Conservation (phyloP, 2,113 vertebrate species). For the Danionella cerebrum region DNA sequence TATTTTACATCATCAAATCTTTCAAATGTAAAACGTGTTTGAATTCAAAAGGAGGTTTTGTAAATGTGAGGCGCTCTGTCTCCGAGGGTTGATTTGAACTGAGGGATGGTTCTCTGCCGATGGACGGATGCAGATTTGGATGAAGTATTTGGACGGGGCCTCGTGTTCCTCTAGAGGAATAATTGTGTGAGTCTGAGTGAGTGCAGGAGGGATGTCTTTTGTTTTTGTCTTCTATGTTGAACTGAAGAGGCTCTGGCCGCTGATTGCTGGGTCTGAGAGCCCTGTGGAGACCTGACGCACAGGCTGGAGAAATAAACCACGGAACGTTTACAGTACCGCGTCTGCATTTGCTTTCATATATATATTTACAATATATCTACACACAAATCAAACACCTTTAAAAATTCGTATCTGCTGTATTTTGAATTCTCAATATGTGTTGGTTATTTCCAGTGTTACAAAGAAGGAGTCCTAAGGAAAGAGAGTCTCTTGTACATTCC, state of each 20-base stretch:
- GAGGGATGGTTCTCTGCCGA: neutral
- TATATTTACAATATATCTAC: no score
- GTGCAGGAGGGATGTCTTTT: conserved; percentile 26
- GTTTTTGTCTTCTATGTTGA: conserved; percentile 16
- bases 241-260: conserved; percentile 18
- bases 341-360: neutral
- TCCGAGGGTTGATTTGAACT: no score
- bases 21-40: no score
- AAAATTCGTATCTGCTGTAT: no score
- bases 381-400: no score
- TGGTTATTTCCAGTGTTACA: no score
- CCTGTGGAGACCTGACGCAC: conserved; percentile 31
- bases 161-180: neutral
- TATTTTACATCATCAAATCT: no score
- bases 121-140: neutral
- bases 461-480: no score
- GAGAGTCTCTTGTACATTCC: no score
- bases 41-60: no score
- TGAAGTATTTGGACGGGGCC: conserved; percentile 11
- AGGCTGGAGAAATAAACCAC: conserved; percentile 42
- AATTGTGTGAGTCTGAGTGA: neutral
- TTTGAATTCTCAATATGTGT: no score
- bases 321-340: conserved; percentile 37
- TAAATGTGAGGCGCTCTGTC: no score
- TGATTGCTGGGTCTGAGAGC: conserved; percentile 26